Evolutionary conservation across 2,113 vertebrate genomes (phyloP).

Genomic region (Osmerus eperlanus): DNA sequence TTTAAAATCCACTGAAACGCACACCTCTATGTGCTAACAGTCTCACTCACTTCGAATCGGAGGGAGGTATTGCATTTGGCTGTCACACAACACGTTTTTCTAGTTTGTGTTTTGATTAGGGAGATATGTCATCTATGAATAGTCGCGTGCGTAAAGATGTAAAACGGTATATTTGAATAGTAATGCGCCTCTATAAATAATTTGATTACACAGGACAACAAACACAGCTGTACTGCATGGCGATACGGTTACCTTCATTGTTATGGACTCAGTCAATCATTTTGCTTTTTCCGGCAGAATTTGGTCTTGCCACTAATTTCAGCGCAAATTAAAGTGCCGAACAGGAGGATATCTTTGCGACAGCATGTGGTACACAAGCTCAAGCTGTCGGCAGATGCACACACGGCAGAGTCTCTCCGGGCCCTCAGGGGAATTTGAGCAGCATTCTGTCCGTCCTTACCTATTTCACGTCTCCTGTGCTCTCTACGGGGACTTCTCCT

Average conservation of each 20-base stretch:
- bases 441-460: slow-evolving; percentile 73
- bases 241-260: slow-evolving; percentile 17
- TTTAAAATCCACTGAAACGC: no score
- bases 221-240: neutral
- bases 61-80: no score
- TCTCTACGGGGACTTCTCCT: slow-evolving; percentile 73
- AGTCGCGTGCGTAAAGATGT: neutral
- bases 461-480: slow-evolving; percentile 59
- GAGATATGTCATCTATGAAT: neutral
- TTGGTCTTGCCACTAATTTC: slow-evolving; percentile 60
- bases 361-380: slow-evolving; percentile 73
- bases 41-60: no score
- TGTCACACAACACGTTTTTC: no score
- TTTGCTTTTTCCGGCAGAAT: slow-evolving; percentile 40
- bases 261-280: slow-evolving; percentile 47
- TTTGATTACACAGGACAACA: neutral
- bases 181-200: no score
- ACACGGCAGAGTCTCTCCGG: slow-evolving; percentile 27
- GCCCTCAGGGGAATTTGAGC: slow-evolving; percentile 66
- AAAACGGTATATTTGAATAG: neutral
- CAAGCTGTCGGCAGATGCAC: slow-evolving; percentile 73
- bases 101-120: no score
- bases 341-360: slow-evolving; percentile 68
- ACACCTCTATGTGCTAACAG: no score
- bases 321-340: slow-evolving; percentile 65